Percentiles rank a stretch among this genome's conserved stretches.
Conservation (phyloP, 2,888 invertebrate genomes). For the Lacanobia oleracea region DNA sequence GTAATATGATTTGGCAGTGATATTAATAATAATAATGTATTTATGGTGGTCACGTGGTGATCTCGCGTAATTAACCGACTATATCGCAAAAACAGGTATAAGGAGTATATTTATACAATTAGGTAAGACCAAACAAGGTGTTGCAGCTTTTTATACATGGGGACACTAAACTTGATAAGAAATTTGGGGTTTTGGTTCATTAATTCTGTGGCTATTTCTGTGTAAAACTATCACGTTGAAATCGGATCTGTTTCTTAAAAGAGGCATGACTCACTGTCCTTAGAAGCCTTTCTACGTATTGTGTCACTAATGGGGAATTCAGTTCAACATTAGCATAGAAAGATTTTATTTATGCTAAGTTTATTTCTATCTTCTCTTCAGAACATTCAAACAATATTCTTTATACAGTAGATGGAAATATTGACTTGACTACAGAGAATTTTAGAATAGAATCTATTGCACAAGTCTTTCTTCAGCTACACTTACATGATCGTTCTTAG, state of each 20-base stretch:
- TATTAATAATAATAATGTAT: slow-evolving; percentile 37
- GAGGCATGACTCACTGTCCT: slow-evolving; percentile 43
- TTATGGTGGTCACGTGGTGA: slow-evolving; percentile 31
- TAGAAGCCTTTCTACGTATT: slow-evolving; percentile 23
- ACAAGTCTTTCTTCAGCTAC: neutral
- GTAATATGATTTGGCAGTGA: slow-evolving; percentile 49
- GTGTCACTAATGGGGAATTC: slow-evolving; percentile 43
- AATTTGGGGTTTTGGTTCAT: slow-evolving; percentile 16
- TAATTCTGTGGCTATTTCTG: slow-evolving; percentile 21
- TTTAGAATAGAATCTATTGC: neutral
- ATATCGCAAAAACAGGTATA: slow-evolving; percentile 2
- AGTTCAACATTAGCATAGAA: slow-evolving; percentile 42
- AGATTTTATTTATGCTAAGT: slow-evolving; percentile 54
- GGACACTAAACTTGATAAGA: slow-evolving; percentile 5
- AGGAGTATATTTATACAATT: neutral
- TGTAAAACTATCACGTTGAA: slow-evolving; percentile 21
- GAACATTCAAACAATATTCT: slow-evolving; percentile 27
- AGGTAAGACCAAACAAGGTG: neutral
- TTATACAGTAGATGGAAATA: slow-evolving; percentile 11
- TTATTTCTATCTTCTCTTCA: slow-evolving; percentile 32
- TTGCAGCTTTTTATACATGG: neutral
- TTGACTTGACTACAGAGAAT: slow-evolving; percentile 4
- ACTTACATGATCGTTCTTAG: neutral
- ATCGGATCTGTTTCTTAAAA: slow-evolving; percentile 36
- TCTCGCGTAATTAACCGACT: slow-evolving; percentile 12